These are phyloP conservation scores for Poicephalus gulielmi DNA, from an alignment of 2,113 vertebrate genomes.

Conservation along the genomic window DNA sequence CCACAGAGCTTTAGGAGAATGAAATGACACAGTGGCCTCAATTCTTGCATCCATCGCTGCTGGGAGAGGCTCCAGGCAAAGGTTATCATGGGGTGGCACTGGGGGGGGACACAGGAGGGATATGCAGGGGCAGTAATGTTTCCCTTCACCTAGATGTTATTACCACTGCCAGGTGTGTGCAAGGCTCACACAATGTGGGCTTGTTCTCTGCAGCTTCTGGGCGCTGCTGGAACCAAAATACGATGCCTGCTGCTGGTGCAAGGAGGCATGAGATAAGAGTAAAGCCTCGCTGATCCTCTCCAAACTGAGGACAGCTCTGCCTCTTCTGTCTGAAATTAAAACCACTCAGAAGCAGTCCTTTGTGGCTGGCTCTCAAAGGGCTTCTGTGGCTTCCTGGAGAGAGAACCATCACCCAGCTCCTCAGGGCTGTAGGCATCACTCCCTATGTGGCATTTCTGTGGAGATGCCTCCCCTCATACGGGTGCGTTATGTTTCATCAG, in stretches of 20 bases:
- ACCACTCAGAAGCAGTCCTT: not conserved
- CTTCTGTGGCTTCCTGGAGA: not conserved
- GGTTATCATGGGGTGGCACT: not conserved
- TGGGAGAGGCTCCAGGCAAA: not conserved
- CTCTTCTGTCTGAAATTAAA: not conserved
- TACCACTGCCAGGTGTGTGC: fast-evolving
- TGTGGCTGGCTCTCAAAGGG: not conserved
- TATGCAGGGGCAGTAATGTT: not conserved
- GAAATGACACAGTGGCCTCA: not conserved
- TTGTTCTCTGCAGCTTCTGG: not conserved
- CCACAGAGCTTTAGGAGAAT: not conserved
- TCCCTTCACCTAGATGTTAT: not conserved
- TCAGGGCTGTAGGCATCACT: not conserved
- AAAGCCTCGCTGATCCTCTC: fast-evolving
- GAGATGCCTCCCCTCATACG: fast-evolving
- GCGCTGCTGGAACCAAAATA: not conserved
- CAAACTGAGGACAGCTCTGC: not conserved
- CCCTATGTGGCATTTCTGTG: not conserved
- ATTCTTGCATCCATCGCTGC: fast-evolving
- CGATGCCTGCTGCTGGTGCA: fast-evolving
- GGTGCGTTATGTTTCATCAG: not conserved
- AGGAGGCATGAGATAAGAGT: not conserved
- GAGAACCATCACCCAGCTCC: not conserved
- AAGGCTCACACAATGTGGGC: not conserved
- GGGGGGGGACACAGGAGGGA: not conserved